Conservation (phyloP, 2,888 invertebrate species). For the Cephus pulcher region DNA sequence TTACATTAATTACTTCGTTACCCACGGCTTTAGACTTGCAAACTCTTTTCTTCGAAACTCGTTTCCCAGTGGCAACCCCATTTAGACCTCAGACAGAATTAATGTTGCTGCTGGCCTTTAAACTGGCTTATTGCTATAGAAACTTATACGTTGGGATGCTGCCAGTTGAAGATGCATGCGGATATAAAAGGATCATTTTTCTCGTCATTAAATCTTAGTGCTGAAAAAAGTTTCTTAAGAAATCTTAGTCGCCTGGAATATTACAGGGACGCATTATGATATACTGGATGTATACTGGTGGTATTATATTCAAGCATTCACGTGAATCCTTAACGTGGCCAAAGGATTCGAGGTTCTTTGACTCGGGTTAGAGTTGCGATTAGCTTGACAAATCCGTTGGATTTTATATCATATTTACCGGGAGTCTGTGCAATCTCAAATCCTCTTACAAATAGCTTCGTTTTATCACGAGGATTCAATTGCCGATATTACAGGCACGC, state of each 20-base stretch:
- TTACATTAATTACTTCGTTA: slow-evolving; percentile 44
- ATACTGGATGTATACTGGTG: not conserved
- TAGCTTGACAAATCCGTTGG: slow-evolving; percentile 38
- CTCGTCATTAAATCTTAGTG: not conserved
- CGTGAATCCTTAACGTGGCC: not conserved
- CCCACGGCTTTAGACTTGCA: slow-evolving; percentile 5
- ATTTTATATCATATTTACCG: slow-evolving; percentile 32
- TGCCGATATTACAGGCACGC: slow-evolving; percentile 37
- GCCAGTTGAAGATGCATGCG: not conserved
- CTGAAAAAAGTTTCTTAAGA: not conserved
- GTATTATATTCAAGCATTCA: not conserved
- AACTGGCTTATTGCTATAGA: not conserved
- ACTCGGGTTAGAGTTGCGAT: slow-evolving; percentile 20
- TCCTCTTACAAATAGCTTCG: slow-evolving; percentile 41
- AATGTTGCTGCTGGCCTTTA: not conserved
- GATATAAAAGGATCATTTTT: not conserved
- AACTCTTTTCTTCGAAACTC: slow-evolving; percentile 11
- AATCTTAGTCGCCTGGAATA: not conserved
- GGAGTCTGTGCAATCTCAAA: slow-evolving; percentile 29
- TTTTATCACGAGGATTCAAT: slow-evolving; percentile 42
- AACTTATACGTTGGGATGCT: not conserved
- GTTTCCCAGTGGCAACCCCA: slow-evolving; percentile 7
- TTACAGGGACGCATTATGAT: not conserved
- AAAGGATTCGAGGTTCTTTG: not conserved
- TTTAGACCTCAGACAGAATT: not conserved